Evolutionary conservation across 2,888 invertebrate species (phyloP).

Genomic region (Rotaria sp.): DNA sequence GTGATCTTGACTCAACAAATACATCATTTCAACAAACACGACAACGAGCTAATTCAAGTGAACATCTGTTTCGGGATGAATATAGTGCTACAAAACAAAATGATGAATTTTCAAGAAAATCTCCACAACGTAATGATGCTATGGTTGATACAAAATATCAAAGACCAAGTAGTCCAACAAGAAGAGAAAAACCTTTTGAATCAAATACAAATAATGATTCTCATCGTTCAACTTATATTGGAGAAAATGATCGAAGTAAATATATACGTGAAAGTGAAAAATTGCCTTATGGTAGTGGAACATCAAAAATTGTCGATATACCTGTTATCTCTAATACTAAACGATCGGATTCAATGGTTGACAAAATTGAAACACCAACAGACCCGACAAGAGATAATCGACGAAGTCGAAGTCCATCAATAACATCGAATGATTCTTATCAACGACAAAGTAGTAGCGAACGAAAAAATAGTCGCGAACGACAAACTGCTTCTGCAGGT

Average conservation of each 20-base stretch:
- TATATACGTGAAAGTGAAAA: not conserved
- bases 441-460: not conserved
- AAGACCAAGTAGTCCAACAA: not conserved
- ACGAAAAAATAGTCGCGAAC: not conserved
- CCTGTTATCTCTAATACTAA: not conserved
- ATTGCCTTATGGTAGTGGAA: not conserved
- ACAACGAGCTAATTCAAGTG: not conserved
- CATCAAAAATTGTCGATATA: not conserved
- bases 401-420: constrained; percentile 12
- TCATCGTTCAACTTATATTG: not conserved
- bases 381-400: not conserved
- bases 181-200: not conserved
- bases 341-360: not conserved
- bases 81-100: not conserved
- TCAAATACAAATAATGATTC: not conserved
- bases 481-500: not conserved
- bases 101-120: not conserved
- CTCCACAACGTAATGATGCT: not conserved
- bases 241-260: not conserved
- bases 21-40: not conserved
- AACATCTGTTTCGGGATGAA: not conserved
- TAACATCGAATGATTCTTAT: not conserved
- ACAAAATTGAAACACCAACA: not conserved
- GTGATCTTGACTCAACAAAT: not conserved
- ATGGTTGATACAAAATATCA: not conserved